A percentile compares a stretch with the other conserved stretches of the same genome.
Evolutionary conservation across 2,888 invertebrate species (phyloP).

Genomic region (Meloe dianella): DNA sequence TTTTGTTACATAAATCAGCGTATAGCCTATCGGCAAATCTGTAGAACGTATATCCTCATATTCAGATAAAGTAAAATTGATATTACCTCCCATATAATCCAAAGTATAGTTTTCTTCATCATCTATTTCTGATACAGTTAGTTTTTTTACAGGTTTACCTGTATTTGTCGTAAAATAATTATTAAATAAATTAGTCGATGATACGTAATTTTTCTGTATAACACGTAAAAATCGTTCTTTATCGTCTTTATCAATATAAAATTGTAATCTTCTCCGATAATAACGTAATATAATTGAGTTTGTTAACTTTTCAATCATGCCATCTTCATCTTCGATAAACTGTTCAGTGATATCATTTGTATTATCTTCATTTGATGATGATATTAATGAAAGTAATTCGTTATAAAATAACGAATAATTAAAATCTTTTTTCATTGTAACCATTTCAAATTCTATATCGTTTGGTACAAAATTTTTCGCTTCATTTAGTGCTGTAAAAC

Average conservation of each 20-base stretch:
- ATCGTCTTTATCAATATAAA: slow-evolving; percentile 45
- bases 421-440: slow-evolving; percentile 43
- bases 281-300: slow-evolving; percentile 35
- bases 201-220: slow-evolving; percentile 36
- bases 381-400: slow-evolving; percentile 45
- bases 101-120: slow-evolving; percentile 6
- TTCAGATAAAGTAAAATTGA: slow-evolving; percentile 38
- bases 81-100: neutral
- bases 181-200: slow-evolving; percentile 33
- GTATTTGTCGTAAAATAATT: slow-evolving; percentile 34
- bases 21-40: slow-evolving; percentile 40
- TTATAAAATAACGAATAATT: slow-evolving; percentile 47
- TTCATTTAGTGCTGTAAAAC: slow-evolving; percentile 49
- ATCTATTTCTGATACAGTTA: neutral
- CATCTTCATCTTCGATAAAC: slow-evolving; percentile 44
- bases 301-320: slow-evolving; percentile 42
- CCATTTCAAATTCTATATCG: slow-evolving; percentile 43
- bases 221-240: slow-evolving; percentile 36
- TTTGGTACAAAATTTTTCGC: slow-evolving; percentile 44
- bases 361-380: neutral
- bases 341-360: slow-evolving; percentile 27
- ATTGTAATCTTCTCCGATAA: slow-evolving; percentile 35
- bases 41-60: slow-evolving; percentile 30
- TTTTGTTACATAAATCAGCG: slow-evolving; percentile 42
- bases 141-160: slow-evolving; percentile 38